Conservation (phyloP, 2,113 vertebrate species). For the Zosterops japonicus region DNA sequence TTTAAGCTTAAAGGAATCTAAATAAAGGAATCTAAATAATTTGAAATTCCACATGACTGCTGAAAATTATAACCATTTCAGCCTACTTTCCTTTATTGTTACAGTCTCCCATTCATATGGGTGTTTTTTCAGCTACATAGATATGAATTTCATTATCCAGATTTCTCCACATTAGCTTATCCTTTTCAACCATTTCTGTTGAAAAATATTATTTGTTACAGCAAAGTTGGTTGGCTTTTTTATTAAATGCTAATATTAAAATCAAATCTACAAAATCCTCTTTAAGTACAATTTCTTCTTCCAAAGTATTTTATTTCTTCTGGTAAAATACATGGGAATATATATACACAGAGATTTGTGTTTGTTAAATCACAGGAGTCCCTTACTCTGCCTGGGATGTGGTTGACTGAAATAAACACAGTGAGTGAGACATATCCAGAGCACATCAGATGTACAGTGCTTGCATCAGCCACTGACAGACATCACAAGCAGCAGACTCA, state of each 20-base stretch:
- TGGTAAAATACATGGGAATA: neutral
- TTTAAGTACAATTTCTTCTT: neutral
- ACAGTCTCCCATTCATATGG: neutral
- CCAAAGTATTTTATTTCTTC: neutral
- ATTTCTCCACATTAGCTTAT: neutral
- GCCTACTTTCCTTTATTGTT: neutral
- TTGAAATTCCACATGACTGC: neutral
- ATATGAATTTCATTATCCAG: neutral
- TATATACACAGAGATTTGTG: neutral
- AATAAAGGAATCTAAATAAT: neutral
- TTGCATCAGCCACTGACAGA: neutral
- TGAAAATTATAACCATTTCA: neutral
- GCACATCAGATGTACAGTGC: neutral
- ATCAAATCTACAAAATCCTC: neutral
- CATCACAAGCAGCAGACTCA: neutral
- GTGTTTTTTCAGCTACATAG: neutral
- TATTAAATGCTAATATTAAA: neutral
- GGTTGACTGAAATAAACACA: neutral
- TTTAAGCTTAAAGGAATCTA: neutral
- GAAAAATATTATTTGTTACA: neutral
- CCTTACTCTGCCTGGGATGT: neutral
- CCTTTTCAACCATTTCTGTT: neutral
- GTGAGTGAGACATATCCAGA: neutral
- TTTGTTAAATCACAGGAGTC: neutral
- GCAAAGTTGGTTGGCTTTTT: neutral